These are phyloP conservation scores for Berghia stephanieae DNA, from an alignment of 1,140 invertebrate species.

Conservation along the genomic window DNA sequence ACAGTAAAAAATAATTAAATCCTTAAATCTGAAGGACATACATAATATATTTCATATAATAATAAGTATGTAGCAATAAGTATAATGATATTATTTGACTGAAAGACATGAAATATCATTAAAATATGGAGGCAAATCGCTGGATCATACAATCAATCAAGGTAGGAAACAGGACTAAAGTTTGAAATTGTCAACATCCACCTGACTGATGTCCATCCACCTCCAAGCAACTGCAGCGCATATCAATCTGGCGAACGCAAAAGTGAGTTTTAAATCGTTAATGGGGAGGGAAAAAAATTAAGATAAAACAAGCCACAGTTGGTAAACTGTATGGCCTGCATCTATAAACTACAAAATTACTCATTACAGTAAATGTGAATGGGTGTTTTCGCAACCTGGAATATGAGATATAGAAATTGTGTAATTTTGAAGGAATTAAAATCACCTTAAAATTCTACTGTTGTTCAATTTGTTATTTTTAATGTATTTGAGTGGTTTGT, in stretches of 20 bases:
- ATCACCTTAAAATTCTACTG: too few species aligned
- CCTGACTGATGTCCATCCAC: neutral
- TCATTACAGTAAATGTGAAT: neutral
- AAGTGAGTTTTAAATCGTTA: neutral
- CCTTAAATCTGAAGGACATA: neutral
- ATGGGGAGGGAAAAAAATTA: neutral
- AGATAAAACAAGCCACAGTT: neutral
- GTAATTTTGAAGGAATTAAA: too few species aligned
- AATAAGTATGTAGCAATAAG: neutral
- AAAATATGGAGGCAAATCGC: neutral
- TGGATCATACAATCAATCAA: neutral
- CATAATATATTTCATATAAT: neutral
- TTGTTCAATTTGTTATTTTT: too few species aligned
- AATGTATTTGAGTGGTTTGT: too few species aligned
- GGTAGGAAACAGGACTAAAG: too few species aligned
- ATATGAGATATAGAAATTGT: too few species aligned
- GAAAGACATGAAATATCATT: neutral
- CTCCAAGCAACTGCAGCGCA: neutral
- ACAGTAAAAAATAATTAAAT: too few species aligned
- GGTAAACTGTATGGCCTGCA: too few species aligned
- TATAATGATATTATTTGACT: neutral
- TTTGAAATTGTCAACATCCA: too few species aligned
- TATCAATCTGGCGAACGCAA: neutral
- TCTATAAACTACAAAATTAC: neutral
- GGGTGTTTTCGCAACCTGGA: too few species aligned